These are phyloP conservation scores for Eutolmus rufibarbis DNA, from an alignment of 2,888 invertebrate genomes.

Conservation along the genomic window DNA sequence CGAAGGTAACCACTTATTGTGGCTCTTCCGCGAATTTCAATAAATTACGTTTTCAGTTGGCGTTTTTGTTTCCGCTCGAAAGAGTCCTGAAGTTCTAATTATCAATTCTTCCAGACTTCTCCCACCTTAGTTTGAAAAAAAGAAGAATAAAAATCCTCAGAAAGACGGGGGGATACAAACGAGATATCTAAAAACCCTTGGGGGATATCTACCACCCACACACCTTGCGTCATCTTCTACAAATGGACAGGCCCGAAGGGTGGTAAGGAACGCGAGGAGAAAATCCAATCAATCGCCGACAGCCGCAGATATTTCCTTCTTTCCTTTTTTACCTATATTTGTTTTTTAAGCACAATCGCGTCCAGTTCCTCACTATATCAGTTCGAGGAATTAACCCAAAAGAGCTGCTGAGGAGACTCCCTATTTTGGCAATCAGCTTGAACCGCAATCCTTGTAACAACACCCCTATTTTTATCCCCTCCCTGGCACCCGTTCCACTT, in stretches of 20 bases:
- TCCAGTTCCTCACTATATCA: slow-evolving; percentile 20
- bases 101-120: slow-evolving; percentile 31
- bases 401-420: neutral
- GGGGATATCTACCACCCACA: neutral
- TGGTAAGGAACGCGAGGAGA: neutral
- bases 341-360: neutral
- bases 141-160: neutral
- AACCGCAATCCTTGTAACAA: slow-evolving; percentile 21
- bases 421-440: slow-evolving; percentile 26
- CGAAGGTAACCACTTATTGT: slow-evolving; percentile 42
- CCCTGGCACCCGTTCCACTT: neutral
- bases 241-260: neutral
- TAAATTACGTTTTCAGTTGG: slow-evolving; percentile 47
- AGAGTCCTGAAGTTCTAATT: slow-evolving; percentile 27
- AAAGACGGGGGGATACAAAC: neutral
- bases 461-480: neutral
- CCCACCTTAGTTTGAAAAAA: neutral
- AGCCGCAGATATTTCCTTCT: slow-evolving; percentile 32
- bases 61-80: slow-evolving; percentile 28
- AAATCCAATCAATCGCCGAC: slow-evolving; percentile 41
- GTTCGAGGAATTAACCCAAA: slow-evolving; percentile 18
- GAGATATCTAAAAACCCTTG: slow-evolving; percentile 13
- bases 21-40: slow-evolving; percentile 51
- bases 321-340: neutral
- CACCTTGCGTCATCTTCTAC: neutral